Conservation (phyloP, 2,797 vertebrate species). For the Ispidina picta region DNA sequence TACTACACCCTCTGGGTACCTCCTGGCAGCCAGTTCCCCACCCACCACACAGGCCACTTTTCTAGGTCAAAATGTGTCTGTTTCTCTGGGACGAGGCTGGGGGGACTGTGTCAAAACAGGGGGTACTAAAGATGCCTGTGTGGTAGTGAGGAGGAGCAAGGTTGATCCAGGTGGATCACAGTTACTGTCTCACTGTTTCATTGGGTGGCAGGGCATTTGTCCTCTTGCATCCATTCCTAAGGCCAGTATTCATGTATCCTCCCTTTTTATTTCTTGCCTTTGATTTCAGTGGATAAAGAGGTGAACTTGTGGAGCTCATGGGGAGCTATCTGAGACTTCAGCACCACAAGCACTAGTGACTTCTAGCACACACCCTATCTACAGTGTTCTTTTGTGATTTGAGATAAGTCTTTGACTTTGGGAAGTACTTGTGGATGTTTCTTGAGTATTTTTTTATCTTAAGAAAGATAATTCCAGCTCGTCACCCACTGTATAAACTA, state of each 20-base stretch:
- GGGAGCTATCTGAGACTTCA: background rate
- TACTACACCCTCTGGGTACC: no score
- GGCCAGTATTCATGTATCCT: fast-evolving
- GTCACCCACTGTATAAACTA: background rate
- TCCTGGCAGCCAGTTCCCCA: no score
- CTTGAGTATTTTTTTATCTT: background rate
- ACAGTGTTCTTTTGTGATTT: background rate
- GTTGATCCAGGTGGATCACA: background rate
- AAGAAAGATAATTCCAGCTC: background rate
- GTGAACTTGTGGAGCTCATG: background rate
- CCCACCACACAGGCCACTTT: no score
- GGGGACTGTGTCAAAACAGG: background rate
- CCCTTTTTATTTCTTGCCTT: background rate
- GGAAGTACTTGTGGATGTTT: background rate
- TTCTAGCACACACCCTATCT: background rate
- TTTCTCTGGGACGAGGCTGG: no score
- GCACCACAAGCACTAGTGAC: background rate
- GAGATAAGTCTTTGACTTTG: background rate
- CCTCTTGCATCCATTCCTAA: background rate
- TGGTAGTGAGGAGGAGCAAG: background rate
- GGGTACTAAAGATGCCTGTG: background rate
- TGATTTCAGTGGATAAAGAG: background rate
- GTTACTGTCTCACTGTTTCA: background rate
- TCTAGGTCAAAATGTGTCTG: no score
- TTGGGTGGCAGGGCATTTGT: background rate